Evolutionary conservation across 2,888 invertebrate genomes (phyloP).

Genomic region (Rhagophthalmus giganteus): DNA sequence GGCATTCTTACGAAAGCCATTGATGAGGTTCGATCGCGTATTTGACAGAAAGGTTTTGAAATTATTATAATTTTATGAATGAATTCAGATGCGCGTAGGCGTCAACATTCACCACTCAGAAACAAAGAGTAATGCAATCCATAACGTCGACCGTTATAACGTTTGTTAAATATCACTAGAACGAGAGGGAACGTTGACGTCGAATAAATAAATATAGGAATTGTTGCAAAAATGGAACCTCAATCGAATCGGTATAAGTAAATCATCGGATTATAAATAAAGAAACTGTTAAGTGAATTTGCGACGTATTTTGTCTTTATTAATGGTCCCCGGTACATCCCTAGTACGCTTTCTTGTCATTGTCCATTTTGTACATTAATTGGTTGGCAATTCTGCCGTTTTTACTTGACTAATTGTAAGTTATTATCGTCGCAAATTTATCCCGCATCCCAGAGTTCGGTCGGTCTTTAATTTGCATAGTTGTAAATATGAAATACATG

Average conservation of each 20-base stretch:
- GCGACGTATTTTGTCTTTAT: constrained; percentile 32
- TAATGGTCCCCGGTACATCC: constrained; percentile 27
- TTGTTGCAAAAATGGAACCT: too few relatives aligned
- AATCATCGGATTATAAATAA: constrained; percentile 32
- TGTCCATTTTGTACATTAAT: constrained; percentile 32
- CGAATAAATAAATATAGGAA: too few relatives aligned
- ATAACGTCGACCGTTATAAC: constrained; percentile 9
- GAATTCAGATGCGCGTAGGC: constrained; percentile 36
- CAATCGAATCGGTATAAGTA: constrained; percentile 31
- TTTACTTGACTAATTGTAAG: constrained; percentile 39
- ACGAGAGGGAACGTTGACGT: constrained; percentile 6
- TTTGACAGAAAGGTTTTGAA: constrained; percentile 42
- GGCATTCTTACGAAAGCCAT: constrained; percentile 44
- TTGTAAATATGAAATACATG: constrained; percentile 45
- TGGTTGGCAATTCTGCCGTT: constrained; percentile 33
- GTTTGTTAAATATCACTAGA: constrained; percentile 15
- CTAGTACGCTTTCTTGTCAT: constrained; percentile 24
- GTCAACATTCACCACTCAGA: constrained; percentile 22
- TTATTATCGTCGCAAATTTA: constrained; percentile 39
- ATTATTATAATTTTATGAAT: constrained; percentile 51
- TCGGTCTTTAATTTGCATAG: constrained; percentile 43
- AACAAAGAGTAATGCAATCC: constrained; percentile 16
- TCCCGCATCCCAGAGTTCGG: constrained; percentile 24
- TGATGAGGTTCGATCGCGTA: constrained; percentile 49
- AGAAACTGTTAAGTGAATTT: constrained; percentile 34